phyloP scores from a whole-genome alignment of 1,140 invertebrate species.

The Amyelois transitella region DNA sequence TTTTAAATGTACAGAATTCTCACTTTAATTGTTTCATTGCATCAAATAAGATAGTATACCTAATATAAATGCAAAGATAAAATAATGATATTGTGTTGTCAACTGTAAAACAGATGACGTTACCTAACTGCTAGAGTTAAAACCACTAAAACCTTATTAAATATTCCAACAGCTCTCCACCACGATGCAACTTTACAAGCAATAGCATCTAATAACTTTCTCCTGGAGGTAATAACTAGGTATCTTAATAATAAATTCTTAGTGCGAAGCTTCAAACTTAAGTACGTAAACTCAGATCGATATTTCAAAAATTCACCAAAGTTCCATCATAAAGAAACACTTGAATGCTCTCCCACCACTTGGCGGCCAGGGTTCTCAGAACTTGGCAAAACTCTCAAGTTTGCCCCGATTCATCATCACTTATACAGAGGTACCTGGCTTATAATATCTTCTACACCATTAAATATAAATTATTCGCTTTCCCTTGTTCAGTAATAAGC shows the following conservation, averaged over 20 bases:
- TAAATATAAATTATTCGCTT: conserved; percentile 41
- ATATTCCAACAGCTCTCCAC: too few species aligned
- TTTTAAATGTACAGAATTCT: too few species aligned
- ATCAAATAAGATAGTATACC: too few species aligned
- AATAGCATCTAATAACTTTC: not conserved
- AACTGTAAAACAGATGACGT: too few species aligned
- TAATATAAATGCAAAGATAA: too few species aligned
- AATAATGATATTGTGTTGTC: too few species aligned
- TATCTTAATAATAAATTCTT: conserved; percentile 9
- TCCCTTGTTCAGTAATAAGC: conserved; percentile 21
- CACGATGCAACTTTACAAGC: too few species aligned
- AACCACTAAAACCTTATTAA: too few species aligned
- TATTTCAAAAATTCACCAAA: conserved; percentile 55
- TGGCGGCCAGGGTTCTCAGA: conserved; percentile 33
- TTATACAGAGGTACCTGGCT: conserved; percentile 30
- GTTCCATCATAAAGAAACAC: conserved; percentile 55
- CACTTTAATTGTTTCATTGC: too few species aligned
- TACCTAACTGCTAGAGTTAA: too few species aligned
- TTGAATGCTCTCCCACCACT: conserved; percentile 44
- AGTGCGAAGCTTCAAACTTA: conserved; percentile 18
- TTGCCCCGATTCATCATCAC: conserved; percentile 42
- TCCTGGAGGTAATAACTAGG: not conserved
- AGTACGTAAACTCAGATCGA: conserved; percentile 40
- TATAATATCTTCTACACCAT: conserved; percentile 46
- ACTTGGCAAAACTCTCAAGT: conserved; percentile 41